These are phyloP conservation scores for Cephus spinipes DNA, from an alignment of 2,888 invertebrate species.

Conservation along the genomic window DNA sequence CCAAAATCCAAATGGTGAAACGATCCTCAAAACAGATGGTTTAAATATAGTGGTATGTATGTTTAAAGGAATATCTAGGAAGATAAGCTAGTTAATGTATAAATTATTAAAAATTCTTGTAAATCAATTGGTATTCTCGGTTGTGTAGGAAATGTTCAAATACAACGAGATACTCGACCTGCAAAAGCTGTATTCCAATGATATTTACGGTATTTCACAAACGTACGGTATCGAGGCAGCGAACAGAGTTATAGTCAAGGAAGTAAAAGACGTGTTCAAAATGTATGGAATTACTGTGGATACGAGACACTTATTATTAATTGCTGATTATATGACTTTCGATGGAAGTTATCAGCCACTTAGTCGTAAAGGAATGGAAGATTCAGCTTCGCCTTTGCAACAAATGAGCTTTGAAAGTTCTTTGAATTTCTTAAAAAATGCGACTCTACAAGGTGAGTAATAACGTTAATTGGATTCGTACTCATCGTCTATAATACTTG, in stretches of 20 bases:
- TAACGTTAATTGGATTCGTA: not conserved
- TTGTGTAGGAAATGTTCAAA: conserved; percentile 83
- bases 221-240: conserved; percentile 98
- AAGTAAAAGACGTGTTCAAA: conserved; percentile 95
- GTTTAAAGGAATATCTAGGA: not conserved
- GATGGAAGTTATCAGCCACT: conserved; percentile 91
- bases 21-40: conserved; percentile 92
- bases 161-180: conserved; percentile 83
- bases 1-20: conserved; percentile 71
- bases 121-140: not conserved
- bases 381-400: conserved; percentile 93
- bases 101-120: conserved; percentile 3
- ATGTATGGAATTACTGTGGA: conserved; percentile 98
- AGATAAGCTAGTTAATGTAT: not conserved
- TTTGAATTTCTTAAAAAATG: conserved; percentile 83
- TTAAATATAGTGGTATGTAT: conserved; percentile 82
- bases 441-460: conserved; percentile 74
- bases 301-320: conserved; percentile 89
- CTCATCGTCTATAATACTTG: not conserved
- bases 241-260: conserved; percentile 88
- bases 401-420: conserved; percentile 99
- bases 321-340: conserved; percentile 98
- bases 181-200: conserved; percentile 89
- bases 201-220: conserved; percentile 89
- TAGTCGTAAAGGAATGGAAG: conserved; percentile 90